Evolutionary conservation across 2,888 invertebrate species (phyloP).

Genomic region (Harmothoe impar): DNA sequence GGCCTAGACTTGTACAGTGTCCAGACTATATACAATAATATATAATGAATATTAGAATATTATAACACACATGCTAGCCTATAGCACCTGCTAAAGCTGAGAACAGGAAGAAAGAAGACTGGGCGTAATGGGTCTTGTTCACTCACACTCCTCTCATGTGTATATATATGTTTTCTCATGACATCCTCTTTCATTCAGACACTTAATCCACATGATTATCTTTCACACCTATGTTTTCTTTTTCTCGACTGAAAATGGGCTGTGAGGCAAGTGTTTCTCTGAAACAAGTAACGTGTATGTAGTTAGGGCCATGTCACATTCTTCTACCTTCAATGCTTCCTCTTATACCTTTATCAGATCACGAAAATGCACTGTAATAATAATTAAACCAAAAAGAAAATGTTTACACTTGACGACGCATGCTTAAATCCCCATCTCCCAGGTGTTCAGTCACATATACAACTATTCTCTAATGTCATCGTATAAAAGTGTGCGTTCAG

Average conservation of each 20-base stretch:
- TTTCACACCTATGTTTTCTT: constrained; percentile 3
- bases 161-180: too few relatives aligned
- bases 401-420: background rate
- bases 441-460: background rate
- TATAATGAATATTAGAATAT: constrained; percentile 58
- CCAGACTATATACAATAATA: constrained; percentile 52
- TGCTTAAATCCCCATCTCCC: background rate
- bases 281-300: constrained; percentile 6
- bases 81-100: constrained; percentile 57
- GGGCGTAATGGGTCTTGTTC: constrained; percentile 8
- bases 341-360: constrained; percentile 20
- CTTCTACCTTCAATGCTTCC: background rate
- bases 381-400: background rate
- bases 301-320: background rate
- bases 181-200: background rate
- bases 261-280: constrained; percentile 54
- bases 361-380: background rate
- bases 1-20: constrained; percentile 28
- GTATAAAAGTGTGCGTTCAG: constrained; percentile 56
- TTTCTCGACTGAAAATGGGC: constrained; percentile 20
- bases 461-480: background rate
- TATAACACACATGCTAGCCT: constrained; percentile 56
- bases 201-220: background rate
- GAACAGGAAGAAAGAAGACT: constrained; percentile 52
- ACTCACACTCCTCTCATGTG: background rate